A percentile compares a stretch with the other conserved stretches of the same genome.
Evolutionary conservation across 2,888 invertebrate species (phyloP).

Genomic region (Mythimna lalbum): DNA sequence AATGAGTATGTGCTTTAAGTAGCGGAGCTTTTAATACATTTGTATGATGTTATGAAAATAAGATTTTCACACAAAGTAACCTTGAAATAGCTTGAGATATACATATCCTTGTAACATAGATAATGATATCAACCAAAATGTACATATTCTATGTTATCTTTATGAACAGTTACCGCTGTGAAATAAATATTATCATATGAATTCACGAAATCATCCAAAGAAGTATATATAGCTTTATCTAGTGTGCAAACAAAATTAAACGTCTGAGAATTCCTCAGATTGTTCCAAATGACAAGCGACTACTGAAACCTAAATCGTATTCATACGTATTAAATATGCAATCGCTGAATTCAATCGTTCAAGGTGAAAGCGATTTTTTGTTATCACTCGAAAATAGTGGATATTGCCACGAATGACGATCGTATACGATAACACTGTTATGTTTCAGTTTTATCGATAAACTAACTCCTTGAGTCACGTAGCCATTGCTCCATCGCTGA

Average conservation of each 20-base stretch:
- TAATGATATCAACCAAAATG: conserved; percentile 18
- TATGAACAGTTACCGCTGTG: conserved; percentile 10
- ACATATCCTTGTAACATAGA: conserved; percentile 14
- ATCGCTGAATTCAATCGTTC: conserved; percentile 68
- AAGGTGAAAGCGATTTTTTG: conserved; percentile 79
- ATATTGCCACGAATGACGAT: conserved; percentile 79
- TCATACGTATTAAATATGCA: conserved; percentile 29
- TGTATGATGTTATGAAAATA: conserved; percentile 10
- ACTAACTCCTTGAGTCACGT: conserved; percentile 85
- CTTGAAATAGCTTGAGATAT: conserved; percentile 10
- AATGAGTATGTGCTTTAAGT: conserved; percentile 5
- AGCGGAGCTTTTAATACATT: not conserved
- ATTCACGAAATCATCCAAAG: conserved; percentile 32
- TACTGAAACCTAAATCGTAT: conserved; percentile 28
- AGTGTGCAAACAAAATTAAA: not conserved
- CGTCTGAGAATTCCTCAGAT: not conserved
- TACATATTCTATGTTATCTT: conserved; percentile 26
- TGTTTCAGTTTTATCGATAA: conserved; percentile 84
- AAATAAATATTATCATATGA: conserved; percentile 37
- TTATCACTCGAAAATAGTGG: conserved; percentile 81
- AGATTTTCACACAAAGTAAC: conserved; percentile 9
- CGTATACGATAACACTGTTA: conserved; percentile 83
- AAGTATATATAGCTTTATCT: conserved; percentile 24
- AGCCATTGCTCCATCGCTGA: conserved; percentile 80
- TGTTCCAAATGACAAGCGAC: not conserved